Evolutionary conservation across 2,797 vertebrate species (phyloP).

Genomic region (Bryconaethiops microstoma): DNA sequence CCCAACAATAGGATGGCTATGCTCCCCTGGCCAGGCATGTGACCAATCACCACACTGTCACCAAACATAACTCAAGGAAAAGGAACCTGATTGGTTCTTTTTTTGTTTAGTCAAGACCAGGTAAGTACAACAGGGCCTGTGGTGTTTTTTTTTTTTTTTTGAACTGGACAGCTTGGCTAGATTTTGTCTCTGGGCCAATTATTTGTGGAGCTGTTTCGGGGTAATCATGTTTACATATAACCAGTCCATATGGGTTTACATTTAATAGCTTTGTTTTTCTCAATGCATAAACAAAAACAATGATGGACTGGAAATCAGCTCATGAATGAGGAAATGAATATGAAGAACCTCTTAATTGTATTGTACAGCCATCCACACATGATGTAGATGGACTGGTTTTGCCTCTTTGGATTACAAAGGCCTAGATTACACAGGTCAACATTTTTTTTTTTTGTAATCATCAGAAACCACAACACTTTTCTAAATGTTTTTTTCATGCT

Average conservation of each 20-base stretch:
- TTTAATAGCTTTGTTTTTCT: neutral
- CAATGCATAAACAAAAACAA: neutral
- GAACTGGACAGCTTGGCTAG: slow-evolving; percentile 36
- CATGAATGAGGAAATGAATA: slow-evolving; percentile 16
- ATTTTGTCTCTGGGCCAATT: slow-evolving; percentile 62
- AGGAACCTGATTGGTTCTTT: neutral
- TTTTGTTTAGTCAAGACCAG: neutral
- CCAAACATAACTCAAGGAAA: neutral
- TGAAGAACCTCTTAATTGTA: neutral
- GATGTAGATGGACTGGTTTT: slow-evolving; percentile 7
- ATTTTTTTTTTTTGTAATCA: too few species aligned
- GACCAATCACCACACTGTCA: slow-evolving; percentile 2
- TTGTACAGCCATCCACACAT: neutral
- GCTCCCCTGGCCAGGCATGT: slow-evolving; percentile 16
- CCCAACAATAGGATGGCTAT: slow-evolving; percentile 5
- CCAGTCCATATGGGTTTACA: neutral
- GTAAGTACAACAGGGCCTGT: neutral
- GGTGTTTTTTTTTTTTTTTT: neutral
- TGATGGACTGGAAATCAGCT: neutral
- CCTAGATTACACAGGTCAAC: too few species aligned
- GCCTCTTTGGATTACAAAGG: neutral
- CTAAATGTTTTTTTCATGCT: too few species aligned
- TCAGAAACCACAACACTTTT: too few species aligned
- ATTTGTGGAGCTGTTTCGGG: neutral
- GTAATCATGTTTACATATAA: slow-evolving; percentile 27